phyloP scores from a whole-genome alignment of 2,797 vertebrate species.

The Hippoglossus hippoglossus region DNA sequence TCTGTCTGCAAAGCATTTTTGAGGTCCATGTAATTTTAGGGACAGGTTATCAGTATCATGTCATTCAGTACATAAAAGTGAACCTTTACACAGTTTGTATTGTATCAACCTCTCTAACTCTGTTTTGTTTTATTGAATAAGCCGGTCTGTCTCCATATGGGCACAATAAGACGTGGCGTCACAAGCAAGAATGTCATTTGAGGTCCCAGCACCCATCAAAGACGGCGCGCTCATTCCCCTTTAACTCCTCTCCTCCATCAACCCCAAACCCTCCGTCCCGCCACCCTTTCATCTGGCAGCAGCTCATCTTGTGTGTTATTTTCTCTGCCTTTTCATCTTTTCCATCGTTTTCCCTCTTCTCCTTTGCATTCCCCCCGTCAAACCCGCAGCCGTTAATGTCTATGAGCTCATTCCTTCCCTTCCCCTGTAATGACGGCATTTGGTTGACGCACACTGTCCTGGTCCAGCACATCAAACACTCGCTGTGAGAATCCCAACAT shows the following conservation, averaged over 20 bases:
- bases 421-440: conserved; percentile 73
- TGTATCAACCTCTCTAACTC: not conserved
- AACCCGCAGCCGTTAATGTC: conserved; percentile 79
- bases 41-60: no score
- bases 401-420: conserved; percentile 83
- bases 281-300: conserved; percentile 74
- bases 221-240: conserved; percentile 60
- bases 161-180: conserved; percentile 37
- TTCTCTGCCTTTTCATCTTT: conserved; percentile 80
- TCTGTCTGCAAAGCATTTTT: not conserved
- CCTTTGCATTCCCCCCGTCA: conserved; percentile 54
- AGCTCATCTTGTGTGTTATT: conserved; percentile 71
- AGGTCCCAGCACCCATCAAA: conserved; percentile 69
- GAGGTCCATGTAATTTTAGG: no score
- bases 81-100: no score
- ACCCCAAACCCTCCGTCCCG: conserved; percentile 70
- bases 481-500: conserved; percentile 39
- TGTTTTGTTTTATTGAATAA: not conserved
- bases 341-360: conserved; percentile 71
- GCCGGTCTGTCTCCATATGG: conserved; percentile 14
- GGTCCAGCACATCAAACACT: conserved; percentile 74
- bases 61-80: no score
- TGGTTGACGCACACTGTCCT: conserved; percentile 73
- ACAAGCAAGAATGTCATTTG: conserved; percentile 53
- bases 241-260: conserved; percentile 67